Evolutionary conservation across 2,888 invertebrate species (phyloP), one percentile per base, ranked within the genome.

Genomic region (Noctua pronuba): DNA sequence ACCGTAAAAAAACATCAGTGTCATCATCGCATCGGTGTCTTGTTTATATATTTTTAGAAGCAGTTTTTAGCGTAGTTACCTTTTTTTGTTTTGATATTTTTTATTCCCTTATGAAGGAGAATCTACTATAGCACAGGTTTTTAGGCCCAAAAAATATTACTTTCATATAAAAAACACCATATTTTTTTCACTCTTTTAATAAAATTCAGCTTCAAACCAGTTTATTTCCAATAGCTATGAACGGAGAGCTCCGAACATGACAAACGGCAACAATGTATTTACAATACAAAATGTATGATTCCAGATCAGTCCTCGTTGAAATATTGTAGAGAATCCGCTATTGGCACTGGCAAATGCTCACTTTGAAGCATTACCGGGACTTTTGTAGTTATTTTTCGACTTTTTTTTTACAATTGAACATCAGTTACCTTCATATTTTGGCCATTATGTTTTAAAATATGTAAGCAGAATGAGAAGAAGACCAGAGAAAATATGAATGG

Each of bases 231-330:
- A 73, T 66, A 52, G 38, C 52, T 65, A 71, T 84, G 70, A 77
- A 77, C 65, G 74, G 68, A 58, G 52, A 75, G 49, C 58, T 21
- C 35, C n/a, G 67, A 75, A 82, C 74, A 85, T 85, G 75, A 85
- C 75, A 75, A 85, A 85, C 72, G 65, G 69, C 62, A 66, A 60
- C 79, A 82, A 85, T 85, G 76, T 85, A 82, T 85, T 85, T 82
- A 73, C 82, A 82, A 82, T 85, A 66, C 79, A 75, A 85, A 85
- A 85, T 85, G 24, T 85, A 79, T 85, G 79, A 82, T 77, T 85
- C 62, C 68, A 82, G 75, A 84, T 76, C 85, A 67, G 71, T 74
- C 75, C 72, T 58, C 75, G 85, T 79, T 85, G 85, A 85, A 82
- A 85, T 85, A 85, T 85, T 82, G 82, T 65, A 52, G 58, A 62